Evolutionary conservation across 2,888 invertebrate genomes (phyloP).

Genomic region (Eugnorisma glareosa): DNA sequence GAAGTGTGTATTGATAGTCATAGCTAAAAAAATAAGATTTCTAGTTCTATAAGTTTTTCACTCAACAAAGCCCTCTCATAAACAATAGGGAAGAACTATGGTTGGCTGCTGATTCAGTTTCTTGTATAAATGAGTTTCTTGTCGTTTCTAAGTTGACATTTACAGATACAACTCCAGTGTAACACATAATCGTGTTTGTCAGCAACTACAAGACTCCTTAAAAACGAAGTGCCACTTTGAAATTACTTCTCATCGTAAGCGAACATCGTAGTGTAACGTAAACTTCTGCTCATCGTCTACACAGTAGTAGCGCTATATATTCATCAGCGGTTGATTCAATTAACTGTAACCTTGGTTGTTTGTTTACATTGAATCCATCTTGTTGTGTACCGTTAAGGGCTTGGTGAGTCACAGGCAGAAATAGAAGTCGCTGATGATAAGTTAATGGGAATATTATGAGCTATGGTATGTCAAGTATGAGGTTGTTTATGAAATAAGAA

Average conservation of each 20-base stretch:
- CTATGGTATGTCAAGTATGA: neutral
- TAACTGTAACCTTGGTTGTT: constrained; percentile 52
- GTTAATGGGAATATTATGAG: constrained; percentile 11
- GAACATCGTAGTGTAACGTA: neutral
- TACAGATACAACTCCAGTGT: neutral
- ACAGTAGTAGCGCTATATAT: constrained; percentile 33
- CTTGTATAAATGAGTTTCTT: neutral
- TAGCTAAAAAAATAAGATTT: neutral
- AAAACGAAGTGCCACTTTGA: neutral
- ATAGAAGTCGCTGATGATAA: constrained; percentile 39
- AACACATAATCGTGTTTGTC: neutral
- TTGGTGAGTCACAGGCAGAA: constrained; percentile 48
- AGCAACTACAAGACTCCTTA: neutral
- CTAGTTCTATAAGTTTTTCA: neutral
- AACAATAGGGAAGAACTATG: neutral
- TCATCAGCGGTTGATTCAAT: constrained; percentile 51
- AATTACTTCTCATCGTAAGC: neutral
- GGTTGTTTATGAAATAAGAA: neutral
- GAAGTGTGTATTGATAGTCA: neutral
- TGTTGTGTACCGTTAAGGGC: constrained; percentile 51
- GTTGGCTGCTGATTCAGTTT: neutral
- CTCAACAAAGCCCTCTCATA: neutral
- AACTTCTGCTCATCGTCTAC: constrained; percentile 1
- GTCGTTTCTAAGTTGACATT: neutral
- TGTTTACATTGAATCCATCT: constrained; percentile 60